Conservation (phyloP, 2,888 invertebrate genomes). For the Amitus sp. region DNA sequence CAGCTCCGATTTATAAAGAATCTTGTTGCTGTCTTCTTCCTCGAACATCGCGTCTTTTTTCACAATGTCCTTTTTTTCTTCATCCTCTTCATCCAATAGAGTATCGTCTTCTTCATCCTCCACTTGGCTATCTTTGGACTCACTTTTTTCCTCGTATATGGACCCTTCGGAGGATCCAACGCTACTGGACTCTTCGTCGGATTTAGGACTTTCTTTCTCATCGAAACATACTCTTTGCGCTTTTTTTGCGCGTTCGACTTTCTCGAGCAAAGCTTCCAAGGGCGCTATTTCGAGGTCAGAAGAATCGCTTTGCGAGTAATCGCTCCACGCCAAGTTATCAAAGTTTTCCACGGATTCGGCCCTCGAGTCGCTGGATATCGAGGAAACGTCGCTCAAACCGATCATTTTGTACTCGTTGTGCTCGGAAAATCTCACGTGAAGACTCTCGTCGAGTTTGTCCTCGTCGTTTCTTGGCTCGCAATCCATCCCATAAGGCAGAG, state of each 20-base stretch:
- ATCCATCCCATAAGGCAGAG: slow-evolving; percentile 40
- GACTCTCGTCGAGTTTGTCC: slow-evolving; percentile 44
- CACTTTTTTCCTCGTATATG: slow-evolving; percentile 12
- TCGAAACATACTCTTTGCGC: slow-evolving; percentile 5
- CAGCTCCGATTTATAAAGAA: slow-evolving; percentile 69
- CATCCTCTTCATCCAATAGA: too few species aligned
- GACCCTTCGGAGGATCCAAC: neutral
- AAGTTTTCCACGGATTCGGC: slow-evolving; percentile 42
- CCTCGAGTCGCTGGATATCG: slow-evolving; percentile 51
- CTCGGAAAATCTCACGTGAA: slow-evolving; percentile 62
- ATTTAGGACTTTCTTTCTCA: slow-evolving; percentile 6
- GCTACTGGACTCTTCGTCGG: slow-evolving; percentile 14
- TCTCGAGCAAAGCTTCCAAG: slow-evolving; percentile 11
- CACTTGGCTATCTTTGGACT: too few species aligned
- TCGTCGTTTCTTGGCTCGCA: slow-evolving; percentile 17
- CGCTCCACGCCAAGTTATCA: slow-evolving; percentile 54
- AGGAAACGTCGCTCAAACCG: slow-evolving; percentile 54
- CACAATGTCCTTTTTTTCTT: neutral
- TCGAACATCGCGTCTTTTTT: neutral
- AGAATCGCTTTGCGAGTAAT: slow-evolving; percentile 52
- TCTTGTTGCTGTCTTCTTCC: slow-evolving; percentile 39
- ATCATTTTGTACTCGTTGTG: slow-evolving; percentile 60
- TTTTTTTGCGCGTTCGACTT: too few species aligned
- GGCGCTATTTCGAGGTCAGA: slow-evolving; percentile 47
- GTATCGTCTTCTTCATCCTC: too few species aligned